These are phyloP conservation scores for Hedya salicella DNA, from an alignment of 2,888 invertebrate species.

Conservation along the genomic window DNA sequence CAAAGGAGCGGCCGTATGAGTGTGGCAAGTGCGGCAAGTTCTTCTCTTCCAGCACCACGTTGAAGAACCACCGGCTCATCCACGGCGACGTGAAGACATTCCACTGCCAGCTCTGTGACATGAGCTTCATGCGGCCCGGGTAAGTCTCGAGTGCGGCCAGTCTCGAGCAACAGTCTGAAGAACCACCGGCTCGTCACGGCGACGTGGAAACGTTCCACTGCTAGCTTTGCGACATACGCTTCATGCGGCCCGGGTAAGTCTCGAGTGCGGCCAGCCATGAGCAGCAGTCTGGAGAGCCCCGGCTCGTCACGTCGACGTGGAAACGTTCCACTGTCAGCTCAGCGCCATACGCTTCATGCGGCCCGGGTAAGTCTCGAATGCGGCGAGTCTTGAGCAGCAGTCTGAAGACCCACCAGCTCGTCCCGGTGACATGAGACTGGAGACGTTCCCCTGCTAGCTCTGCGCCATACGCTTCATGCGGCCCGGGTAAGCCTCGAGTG, in stretches of 20 bases:
- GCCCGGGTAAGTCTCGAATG: conserved; percentile 59
- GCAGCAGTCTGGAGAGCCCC: conserved; percentile 65
- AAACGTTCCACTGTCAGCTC: conserved; percentile 57
- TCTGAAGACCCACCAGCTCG: conserved; percentile 67
- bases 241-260: conserved; percentile 61
- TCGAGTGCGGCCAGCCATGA: no score
- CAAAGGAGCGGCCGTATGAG: conserved; percentile 72
- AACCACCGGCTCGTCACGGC: conserved; percentile 64
- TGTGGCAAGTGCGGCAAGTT: conserved; percentile 55
- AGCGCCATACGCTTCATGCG: conserved; percentile 69
- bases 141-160: conserved; percentile 49
- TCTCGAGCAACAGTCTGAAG: conserved; percentile 53
- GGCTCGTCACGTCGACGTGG: conserved; percentile 59
- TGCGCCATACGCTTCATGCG: conserved; percentile 69
- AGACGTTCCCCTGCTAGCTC: conserved; percentile 57
- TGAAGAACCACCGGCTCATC: conserved; percentile 66
- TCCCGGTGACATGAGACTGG: conserved; percentile 60
- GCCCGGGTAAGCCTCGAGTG: conserved; percentile 59
- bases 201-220: conserved; percentile 60
- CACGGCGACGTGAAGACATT: conserved; percentile 61
- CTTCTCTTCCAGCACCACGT: conserved; percentile 57
- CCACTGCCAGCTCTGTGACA: conserved; percentile 64
- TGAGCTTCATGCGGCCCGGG: conserved; percentile 64
- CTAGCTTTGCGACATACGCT: conserved; percentile 65
- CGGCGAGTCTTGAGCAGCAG: no score